phyloP scores from a whole-genome alignment of 1,140 invertebrate genomes.

The Solenopsis fugax region DNA sequence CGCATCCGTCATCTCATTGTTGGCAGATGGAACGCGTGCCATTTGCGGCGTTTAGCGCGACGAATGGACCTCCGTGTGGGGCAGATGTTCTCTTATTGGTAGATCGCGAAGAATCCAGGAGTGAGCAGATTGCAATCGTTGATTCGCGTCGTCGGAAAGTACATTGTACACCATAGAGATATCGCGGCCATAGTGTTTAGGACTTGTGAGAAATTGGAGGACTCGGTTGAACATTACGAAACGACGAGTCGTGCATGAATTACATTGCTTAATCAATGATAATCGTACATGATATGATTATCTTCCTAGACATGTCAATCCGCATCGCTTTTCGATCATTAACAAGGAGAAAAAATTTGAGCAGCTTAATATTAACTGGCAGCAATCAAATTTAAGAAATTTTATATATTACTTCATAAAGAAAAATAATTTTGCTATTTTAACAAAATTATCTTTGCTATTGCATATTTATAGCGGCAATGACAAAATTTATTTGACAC shows the following conservation, averaged over 20 bases:
- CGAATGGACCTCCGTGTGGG: constrained; percentile 60
- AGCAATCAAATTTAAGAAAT: too few relatives aligned
- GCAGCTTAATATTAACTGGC: not conserved
- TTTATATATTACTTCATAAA: not conserved
- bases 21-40: constrained; percentile 68
- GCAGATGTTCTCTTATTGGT: constrained; percentile 67
- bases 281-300: not conserved
- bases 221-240: constrained; percentile 7
- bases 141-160: constrained; percentile 7
- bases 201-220: not conserved
- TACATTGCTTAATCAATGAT: constrained; percentile 12
- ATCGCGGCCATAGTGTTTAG: not conserved
- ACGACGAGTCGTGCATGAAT: not conserved
- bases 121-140: not conserved
- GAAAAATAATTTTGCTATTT: too few relatives aligned
- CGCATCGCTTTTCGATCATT: not conserved
- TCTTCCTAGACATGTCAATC: not conserved
- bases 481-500: too few relatives aligned
- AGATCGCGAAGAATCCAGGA: not conserved
- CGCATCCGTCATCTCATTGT: constrained; percentile 67
- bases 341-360: constrained; percentile 2
- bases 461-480: too few relatives aligned
- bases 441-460: too few relatives aligned
- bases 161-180: not conserved
- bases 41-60: constrained; percentile 65